phyloP scores from a whole-genome alignment of 2,113 vertebrate genomes.

The Oxyruncus cristatus region DNA sequence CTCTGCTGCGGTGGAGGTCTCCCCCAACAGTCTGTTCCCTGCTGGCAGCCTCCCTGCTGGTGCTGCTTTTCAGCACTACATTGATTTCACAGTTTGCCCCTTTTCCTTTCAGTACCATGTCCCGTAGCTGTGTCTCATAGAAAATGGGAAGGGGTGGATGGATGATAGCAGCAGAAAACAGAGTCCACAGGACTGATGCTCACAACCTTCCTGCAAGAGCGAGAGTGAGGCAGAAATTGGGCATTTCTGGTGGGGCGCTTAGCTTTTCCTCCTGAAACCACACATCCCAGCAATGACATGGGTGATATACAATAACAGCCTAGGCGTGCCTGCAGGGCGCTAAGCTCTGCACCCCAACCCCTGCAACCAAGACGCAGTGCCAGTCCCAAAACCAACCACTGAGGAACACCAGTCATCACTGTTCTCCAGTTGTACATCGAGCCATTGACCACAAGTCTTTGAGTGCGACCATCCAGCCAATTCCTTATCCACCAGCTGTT shows the following conservation, averaged over 20 bases:
- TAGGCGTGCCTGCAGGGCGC: not conserved
- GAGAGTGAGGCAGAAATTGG: not conserved
- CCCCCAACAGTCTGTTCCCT: rapidly evolving
- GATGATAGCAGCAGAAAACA: not conserved
- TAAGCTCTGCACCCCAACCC: not conserved
- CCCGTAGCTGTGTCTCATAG: not conserved
- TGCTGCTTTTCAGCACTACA: not conserved
- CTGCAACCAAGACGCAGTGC: not conserved
- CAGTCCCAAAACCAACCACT: not conserved
- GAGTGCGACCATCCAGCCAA: not conserved
- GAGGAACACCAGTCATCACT: not conserved
- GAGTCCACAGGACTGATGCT: not conserved
- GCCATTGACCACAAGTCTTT: not conserved
- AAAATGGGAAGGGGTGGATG: not conserved
- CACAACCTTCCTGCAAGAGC: not conserved
- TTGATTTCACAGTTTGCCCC: not conserved
- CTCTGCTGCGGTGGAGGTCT: not conserved
- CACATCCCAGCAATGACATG: not conserved
- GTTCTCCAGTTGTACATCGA: not conserved
- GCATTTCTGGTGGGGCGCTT: not conserved
- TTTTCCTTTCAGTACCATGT: not conserved
- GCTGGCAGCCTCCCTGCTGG: not conserved
- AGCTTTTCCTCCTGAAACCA: not conserved
- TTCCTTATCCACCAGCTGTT: not conserved
- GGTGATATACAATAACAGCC: not conserved